Evolutionary conservation across 53 echinoderm and acorn worm genomes (phyloP).

Genomic region (Mesocentrotus franciscanus): DNA sequence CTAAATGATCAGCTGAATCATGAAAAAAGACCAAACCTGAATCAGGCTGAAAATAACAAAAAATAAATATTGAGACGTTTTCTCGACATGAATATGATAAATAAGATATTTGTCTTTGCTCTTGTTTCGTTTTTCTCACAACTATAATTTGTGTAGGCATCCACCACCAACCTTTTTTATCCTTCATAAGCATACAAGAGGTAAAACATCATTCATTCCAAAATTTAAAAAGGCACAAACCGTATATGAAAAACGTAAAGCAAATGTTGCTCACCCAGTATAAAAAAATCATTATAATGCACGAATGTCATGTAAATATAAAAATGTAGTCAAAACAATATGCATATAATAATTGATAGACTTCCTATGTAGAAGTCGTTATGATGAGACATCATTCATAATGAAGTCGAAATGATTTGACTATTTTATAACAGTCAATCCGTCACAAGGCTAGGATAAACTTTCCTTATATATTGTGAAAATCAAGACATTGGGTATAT

Average conservation of each 20-base stretch:
- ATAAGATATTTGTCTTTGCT: neutral
- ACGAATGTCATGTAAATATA: neutral
- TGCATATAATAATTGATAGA: neutral
- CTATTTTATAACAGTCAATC: neutral
- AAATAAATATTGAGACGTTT: neutral
- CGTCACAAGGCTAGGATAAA: neutral
- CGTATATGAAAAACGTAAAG: neutral
- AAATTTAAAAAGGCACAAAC: slow-evolving; percentile 17
- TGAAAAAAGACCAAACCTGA: neutral
- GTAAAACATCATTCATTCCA: neutral
- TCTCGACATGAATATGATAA: neutral
- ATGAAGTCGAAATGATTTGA: neutral
- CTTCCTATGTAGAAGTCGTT: neutral
- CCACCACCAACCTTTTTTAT: neutral
- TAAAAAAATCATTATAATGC: neutral
- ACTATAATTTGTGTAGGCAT: neutral
- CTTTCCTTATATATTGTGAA: neutral
- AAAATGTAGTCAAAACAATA: neutral
- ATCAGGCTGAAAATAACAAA: neutral
- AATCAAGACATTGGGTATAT: neutral
- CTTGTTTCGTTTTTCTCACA: neutral
- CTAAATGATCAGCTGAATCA: neutral
- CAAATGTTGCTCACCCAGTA: neutral
- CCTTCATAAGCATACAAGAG: neutral
- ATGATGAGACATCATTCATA: neutral